These are phyloP conservation scores for Paracyclopina nana DNA, from an alignment of 1,140 invertebrate species.

Conservation along the genomic window DNA sequence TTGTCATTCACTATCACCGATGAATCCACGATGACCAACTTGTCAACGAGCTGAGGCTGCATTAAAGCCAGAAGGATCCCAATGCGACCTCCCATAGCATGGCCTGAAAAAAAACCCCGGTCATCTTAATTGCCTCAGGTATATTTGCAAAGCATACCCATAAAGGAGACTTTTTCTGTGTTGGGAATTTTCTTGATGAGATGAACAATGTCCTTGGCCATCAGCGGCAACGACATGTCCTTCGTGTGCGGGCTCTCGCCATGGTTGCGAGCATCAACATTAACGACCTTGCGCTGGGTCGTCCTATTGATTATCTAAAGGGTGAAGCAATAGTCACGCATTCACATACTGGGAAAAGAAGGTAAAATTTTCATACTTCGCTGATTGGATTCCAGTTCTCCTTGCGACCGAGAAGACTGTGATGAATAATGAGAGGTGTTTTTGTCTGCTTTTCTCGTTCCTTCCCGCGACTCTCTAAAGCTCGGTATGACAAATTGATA, in stretches of 20 bases:
- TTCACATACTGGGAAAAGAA: neutral
- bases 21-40: conserved; percentile 61
- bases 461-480: neutral
- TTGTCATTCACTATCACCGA: conserved; percentile 50
- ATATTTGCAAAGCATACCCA: conserved; percentile 36
- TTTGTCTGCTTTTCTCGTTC: neutral
- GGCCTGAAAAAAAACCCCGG: conserved; percentile 27
- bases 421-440: neutral
- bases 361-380: neutral
- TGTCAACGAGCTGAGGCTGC: conserved; percentile 52
- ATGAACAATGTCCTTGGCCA: conserved; percentile 47
- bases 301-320: neutral
- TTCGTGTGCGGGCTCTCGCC: conserved; percentile 60
- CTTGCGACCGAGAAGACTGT: neutral
- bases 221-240: conserved; percentile 43
- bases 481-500: too few species aligned
- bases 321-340: neutral
- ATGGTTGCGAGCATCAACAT: conserved; percentile 71
- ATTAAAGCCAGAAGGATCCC: conserved; percentile 51
- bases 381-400: neutral
- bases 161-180: conserved; percentile 39
- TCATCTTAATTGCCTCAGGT: too few species aligned
- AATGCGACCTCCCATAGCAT: conserved; percentile 61
- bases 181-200: conserved; percentile 40
- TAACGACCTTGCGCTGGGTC: conserved; percentile 33